A percentile compares a stretch with the other conserved stretches of the same genome.
Conservation (phyloP, 2,888 invertebrate species). For the Mylabris sibirica region DNA sequence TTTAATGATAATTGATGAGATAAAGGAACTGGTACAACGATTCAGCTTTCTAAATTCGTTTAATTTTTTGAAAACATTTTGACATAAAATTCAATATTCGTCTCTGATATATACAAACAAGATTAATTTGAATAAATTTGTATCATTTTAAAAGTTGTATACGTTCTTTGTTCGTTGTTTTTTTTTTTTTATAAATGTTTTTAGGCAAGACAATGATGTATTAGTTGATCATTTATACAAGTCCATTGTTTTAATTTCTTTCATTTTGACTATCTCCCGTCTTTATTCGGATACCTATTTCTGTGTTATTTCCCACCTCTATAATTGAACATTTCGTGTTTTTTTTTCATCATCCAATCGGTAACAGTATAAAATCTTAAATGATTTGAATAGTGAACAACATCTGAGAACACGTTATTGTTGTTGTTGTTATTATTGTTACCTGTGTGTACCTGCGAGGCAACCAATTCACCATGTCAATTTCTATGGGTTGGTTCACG, state of each 20-base stretch:
- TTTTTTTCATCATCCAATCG: background rate
- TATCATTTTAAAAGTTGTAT: background rate
- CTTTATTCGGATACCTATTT: too few relatives aligned
- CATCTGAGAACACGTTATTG: constrained; percentile 15
- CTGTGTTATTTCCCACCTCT: constrained; percentile 8
- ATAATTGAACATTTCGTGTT: background rate
- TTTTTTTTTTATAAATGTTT: background rate
- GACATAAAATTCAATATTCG: too few relatives aligned
- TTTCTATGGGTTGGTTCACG: constrained; percentile 34
- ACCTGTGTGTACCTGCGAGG: constrained; percentile 16
- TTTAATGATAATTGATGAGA: too few relatives aligned
- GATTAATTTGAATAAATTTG: background rate
- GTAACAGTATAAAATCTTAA: constrained; percentile 4
- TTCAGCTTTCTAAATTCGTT: too few relatives aligned
- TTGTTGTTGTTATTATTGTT: constrained; percentile 8
- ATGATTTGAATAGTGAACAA: constrained; percentile 10
- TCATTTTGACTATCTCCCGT: too few relatives aligned
- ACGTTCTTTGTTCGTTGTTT: background rate
- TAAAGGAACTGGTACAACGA: too few relatives aligned
- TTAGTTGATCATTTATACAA: background rate
- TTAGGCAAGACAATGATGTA: background rate
- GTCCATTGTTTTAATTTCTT: constrained; percentile 8
- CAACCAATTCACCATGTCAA: constrained; percentile 35
- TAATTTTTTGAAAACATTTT: too few relatives aligned
- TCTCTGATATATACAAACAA: too few relatives aligned